Evolutionary conservation across 2,888 invertebrate genomes (phyloP).

Genomic region (Selenia dentaria): DNA sequence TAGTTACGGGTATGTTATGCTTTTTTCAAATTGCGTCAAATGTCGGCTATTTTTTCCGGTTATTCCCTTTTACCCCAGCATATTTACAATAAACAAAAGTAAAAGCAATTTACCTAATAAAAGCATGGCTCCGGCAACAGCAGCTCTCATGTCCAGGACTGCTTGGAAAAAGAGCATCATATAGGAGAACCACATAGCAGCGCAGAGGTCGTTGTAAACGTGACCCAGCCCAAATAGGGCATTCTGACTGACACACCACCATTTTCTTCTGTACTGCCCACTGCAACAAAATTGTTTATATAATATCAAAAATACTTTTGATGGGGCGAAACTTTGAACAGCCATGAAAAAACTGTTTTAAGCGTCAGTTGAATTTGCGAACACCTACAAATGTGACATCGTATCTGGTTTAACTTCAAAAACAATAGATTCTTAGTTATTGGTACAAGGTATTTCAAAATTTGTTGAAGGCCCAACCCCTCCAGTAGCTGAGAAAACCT

Average conservation of each 20-base stretch:
- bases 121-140: constrained; percentile 86
- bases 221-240: constrained; percentile 90
- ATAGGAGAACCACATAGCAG: constrained; percentile 98
- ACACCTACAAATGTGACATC: background rate
- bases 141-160: constrained; percentile 82
- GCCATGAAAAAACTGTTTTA: too few species aligned
- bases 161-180: constrained; percentile 93
- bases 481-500: background rate
- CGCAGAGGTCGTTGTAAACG: constrained; percentile 97
- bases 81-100: too few species aligned
- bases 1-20: too few species aligned
- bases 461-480: background rate
- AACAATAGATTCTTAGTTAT: background rate
- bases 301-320: background rate
- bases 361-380: too few species aligned
- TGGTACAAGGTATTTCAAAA: background rate
- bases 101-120: constrained; percentile 88
- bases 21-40: too few species aligned
- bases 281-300: constrained; percentile 44
- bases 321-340: too few species aligned
- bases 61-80: too few species aligned
- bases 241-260: constrained; percentile 74
- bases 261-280: constrained; percentile 56
- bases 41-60: too few species aligned
- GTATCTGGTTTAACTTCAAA: background rate